Conservation (phyloP, 2,113 vertebrate genomes). For the Zosterops borbonicus region DNA sequence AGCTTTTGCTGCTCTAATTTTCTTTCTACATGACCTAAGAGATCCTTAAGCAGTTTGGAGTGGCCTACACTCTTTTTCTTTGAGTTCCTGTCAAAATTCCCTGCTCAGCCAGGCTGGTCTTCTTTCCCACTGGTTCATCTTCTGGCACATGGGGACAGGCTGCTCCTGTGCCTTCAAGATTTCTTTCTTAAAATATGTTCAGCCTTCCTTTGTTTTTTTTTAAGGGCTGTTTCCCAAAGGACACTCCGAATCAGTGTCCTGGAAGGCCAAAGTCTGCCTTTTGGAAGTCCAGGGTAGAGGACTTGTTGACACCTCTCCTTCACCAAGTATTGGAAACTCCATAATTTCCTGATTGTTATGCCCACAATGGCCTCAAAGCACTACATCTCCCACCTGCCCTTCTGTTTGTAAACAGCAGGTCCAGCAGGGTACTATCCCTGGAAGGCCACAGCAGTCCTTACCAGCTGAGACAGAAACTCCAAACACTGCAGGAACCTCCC, state of each 20-base stretch:
- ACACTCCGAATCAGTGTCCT: neutral
- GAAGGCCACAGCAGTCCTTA: neutral
- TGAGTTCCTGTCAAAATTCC: neutral
- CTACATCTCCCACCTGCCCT: neutral
- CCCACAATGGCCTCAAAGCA: neutral
- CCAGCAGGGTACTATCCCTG: neutral
- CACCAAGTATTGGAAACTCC: neutral
- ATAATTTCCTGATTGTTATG: too few species aligned
- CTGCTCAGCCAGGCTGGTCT: neutral
- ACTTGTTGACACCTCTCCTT: neutral
- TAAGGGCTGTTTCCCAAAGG: neutral
- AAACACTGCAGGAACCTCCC: neutral
- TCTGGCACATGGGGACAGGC: neutral
- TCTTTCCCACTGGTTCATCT: neutral
- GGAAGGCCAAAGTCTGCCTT: neutral
- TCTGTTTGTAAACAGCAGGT: neutral
- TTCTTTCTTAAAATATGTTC: neutral
- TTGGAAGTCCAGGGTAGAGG: neutral
- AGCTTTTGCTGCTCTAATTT: neutral
- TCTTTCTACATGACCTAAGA: neutral
- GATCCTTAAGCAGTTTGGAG: neutral
- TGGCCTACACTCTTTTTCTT: neutral
- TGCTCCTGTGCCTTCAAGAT: neutral
- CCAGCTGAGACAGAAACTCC: neutral
- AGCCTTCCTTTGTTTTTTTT: neutral